Evolutionary conservation across 2,888 invertebrate genomes (phyloP), one percentile per base, ranked within the genome.

Genomic region (Phrixothrix hirtus): DNA sequence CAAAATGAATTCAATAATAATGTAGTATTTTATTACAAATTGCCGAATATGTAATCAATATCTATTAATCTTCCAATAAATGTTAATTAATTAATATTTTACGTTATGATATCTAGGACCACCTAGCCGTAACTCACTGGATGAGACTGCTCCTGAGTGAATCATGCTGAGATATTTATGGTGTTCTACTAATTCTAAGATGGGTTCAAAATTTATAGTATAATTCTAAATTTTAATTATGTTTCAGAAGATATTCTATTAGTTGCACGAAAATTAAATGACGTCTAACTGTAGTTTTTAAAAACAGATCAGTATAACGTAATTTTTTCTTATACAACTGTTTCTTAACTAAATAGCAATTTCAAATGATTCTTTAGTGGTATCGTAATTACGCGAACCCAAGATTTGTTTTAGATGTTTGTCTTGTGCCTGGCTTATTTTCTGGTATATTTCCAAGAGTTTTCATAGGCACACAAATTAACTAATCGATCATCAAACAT

Each of bases 81-180:
- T 49, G 42, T 55, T 53, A 58, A 58, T 55, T 51, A 55, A 55
- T 58, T 55, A 58, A 53, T 58, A 50, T 58, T 57, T 57, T 53
- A 52, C 38, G 41, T 38, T 51, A 48, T 55, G 58, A 58, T 58
- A 55, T 53, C 48, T 38, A 36, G 45, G 58, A 58, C 58, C 58
- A 58, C 58, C 58, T 45, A 58, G 58, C 32, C 48, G 41, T 32
- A 39, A 43, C 41, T 49, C 53, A 58, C 53, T 58, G 51, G 58
- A 55, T 47, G 55, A 58, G 47, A 49, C 52, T 55, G 58, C 53
- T 58, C 55, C 58, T 50, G 55, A 55, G 42, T 39, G 55, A 55
- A 44, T 44, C 57, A 50, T 42, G 54, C 57, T 57, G 57, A 38
- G 57, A 57, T 37, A 57, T 57, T 57, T 57, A 57, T 57, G 54